phyloP scores from a whole-genome alignment of 2,888 invertebrate species.

The Lymantria dispar region DNA sequence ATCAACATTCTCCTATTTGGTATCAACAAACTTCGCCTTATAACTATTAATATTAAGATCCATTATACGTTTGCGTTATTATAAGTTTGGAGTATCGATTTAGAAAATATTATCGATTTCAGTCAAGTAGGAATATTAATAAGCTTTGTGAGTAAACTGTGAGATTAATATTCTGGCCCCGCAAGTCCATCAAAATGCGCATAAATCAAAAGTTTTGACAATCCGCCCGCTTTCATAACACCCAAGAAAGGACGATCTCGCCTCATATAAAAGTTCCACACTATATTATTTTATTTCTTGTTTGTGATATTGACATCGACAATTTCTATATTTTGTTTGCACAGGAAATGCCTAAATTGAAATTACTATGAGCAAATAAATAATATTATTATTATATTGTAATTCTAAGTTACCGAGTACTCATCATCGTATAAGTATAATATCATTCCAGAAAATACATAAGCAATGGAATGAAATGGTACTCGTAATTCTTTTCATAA shows the following conservation, averaged over 20 bases:
- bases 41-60: too few relatives aligned
- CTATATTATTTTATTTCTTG: constrained; percentile 40
- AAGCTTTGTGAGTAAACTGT: constrained; percentile 45
- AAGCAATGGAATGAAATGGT: too few relatives aligned
- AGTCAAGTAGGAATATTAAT: constrained; percentile 43
- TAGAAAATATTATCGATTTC: constrained; percentile 4
- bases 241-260: constrained; percentile 46
- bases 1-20: neutral
- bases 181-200: constrained; percentile 59
- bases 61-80: neutral
- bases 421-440: too few relatives aligned
- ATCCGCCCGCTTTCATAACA: constrained; percentile 36
- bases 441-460: too few relatives aligned
- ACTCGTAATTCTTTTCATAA: too few relatives aligned
- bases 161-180: constrained; percentile 45
- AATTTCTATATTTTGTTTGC: too few relatives aligned
- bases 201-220: constrained; percentile 66
- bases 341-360: too few relatives aligned
- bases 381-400: too few relatives aligned
- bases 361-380: too few relatives aligned
- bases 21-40: too few relatives aligned
- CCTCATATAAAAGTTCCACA: constrained; percentile 45
- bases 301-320: constrained; percentile 36
- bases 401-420: too few relatives aligned
- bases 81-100: neutral